Conservation (phyloP, 37 sponge, comb jelly and placozoan genomes). For the Halichondria panicea region DNA sequence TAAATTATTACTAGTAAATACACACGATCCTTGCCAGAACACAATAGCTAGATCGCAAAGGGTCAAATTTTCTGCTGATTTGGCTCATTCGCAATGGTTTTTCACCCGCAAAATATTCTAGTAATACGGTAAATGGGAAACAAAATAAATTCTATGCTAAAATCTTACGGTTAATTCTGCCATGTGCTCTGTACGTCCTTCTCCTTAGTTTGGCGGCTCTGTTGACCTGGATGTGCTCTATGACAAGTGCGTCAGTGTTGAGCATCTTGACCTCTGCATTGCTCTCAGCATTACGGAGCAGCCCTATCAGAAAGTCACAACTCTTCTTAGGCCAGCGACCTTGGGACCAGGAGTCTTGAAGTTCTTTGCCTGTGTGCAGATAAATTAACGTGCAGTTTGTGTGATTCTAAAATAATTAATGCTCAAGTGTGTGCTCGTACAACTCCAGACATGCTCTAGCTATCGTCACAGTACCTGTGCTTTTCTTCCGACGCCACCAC, state of each 20-base stretch:
- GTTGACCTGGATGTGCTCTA: slow-evolving; percentile 96
- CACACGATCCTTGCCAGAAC: too few relatives aligned
- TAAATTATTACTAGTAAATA: too few relatives aligned
- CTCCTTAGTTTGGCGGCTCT: slow-evolving; percentile 93
- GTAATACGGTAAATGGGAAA: not conserved
- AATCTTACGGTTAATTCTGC: slow-evolving; percentile 95
- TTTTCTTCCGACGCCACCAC: slow-evolving; percentile 96
- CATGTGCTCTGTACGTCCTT: slow-evolving; percentile 98
- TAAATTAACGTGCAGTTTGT: not conserved
- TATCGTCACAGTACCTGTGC: slow-evolving; percentile 77
- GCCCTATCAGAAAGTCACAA: slow-evolving; percentile 82
- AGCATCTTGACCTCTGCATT: slow-evolving; percentile 98
- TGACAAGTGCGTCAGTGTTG: slow-evolving; percentile 88
- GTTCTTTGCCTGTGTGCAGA: slow-evolving; percentile 71
- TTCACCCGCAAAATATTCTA: not conserved
- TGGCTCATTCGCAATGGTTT: not conserved
- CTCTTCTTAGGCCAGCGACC: slow-evolving; percentile 99
- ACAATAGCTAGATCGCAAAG: too few relatives aligned
- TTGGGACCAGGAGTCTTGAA: slow-evolving; percentile 85
- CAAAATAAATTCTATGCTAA: too few relatives aligned
- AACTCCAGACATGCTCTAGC: not conserved
- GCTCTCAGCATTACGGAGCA: slow-evolving; percentile 97
- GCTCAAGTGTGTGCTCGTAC: not conserved
- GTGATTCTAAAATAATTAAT: not conserved
- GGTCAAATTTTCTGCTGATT: too few relatives aligned